These are phyloP conservation scores for Monochamus saltuarius DNA, from an alignment of 1,140 invertebrate genomes.

Conservation along the genomic window DNA sequence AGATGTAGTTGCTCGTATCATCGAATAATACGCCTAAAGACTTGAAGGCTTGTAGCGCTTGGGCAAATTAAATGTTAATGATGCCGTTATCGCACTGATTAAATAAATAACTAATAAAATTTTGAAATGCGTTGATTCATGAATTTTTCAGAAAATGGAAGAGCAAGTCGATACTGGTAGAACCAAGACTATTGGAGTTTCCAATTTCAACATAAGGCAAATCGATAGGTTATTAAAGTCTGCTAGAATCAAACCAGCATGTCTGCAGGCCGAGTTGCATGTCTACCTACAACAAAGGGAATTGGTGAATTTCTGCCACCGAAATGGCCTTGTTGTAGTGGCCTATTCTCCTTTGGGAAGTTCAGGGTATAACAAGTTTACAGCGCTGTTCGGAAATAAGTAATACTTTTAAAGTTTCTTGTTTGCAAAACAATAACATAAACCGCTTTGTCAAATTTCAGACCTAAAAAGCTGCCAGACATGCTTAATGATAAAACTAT, in stretches of 20 bases:
- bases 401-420: not conserved
- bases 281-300: conserved; percentile 78
- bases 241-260: conserved; percentile 66
- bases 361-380: conserved; percentile 41
- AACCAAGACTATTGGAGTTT: conserved; percentile 69
- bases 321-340: conserved; percentile 70
- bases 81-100: too few species aligned
- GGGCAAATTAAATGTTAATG: too few species aligned
- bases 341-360: conserved; percentile 83
- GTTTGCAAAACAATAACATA: not conserved
- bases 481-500: conserved; percentile 69
- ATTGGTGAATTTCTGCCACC: conserved; percentile 71
- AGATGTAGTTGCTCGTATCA: too few species aligned
- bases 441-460: conserved; percentile 3
- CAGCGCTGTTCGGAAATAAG: not conserved
- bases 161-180: conserved; percentile 63
- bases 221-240: conserved; percentile 63
- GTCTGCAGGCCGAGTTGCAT: conserved; percentile 79
- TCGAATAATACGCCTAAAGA: too few species aligned
- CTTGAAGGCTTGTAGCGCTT: too few species aligned
- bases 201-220: conserved; percentile 75
- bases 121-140: not conserved
- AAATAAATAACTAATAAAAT: too few species aligned
- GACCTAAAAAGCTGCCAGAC: conserved; percentile 59
- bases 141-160: conserved; percentile 66